Base-by-base conservation (phyloP, 2,888 invertebrate genomes). In the Linnaemya vulpina region DNA sequence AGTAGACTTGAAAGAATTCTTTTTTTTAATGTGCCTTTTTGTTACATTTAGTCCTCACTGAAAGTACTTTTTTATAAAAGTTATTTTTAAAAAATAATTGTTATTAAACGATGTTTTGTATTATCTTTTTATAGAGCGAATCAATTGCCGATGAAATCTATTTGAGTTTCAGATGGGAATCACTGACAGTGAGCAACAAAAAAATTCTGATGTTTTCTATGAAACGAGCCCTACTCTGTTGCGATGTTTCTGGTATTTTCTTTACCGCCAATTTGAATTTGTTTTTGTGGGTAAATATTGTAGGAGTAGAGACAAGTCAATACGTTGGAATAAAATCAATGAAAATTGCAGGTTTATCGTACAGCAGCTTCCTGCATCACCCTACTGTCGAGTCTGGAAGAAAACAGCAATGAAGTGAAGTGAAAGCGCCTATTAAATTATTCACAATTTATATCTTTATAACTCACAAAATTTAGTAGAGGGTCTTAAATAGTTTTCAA, bases 301-400 rank as follows among this genome's bases (percentile, higher is more conserved):
- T 15, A 22, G 8, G 9, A 10, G 7, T 30, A 30, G 0, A 22
- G 7, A 15, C 49, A 3, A 22, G 7, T 43, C 49, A 49, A 1
- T 7, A 17, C 4, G n/a, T n/a, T n/a, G 1, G 7, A 53, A 17
- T 10, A 53, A 53, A 22, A 22, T 13, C 22, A 17, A 13, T 55
- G 15, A 73, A 20, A 5, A 35, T 73, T 58, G 1, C 2, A 83
- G 73, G 74, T 83, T 38, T 83, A 83, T 74, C 83, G 73, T 49
- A 78, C 74, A 30, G 83, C 83, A 22, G 83, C 78, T 15, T 78
- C 78, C 35, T 63, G 74, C 46, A 74, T 78, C 11, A 68, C 78
- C 1, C n/a, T 83, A 11, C 38, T 78, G 3, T 17, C 51, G 51
- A 83, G 73, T 10, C 2, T 76, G 22, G 83, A 83, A 1, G 67